Base-by-base conservation (phyloP, 2,797 vertebrate species). In the Siniperca undulata region DNA sequence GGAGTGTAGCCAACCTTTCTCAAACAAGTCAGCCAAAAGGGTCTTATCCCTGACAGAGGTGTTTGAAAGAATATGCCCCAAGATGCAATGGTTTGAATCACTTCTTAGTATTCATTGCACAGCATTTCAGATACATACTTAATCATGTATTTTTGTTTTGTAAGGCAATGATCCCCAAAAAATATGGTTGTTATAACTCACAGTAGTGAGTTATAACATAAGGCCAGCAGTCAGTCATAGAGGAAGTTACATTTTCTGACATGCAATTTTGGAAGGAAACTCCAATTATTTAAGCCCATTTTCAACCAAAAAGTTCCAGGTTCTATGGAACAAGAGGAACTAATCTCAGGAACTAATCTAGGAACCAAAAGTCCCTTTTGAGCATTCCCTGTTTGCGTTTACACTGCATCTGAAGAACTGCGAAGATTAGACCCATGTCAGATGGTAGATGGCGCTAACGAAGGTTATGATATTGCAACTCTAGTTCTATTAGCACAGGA, bases 51-150 rank as follows among this genome's bases (percentile, higher is more conserved):
- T 50, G 58, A 70, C 65, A 19, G 59, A 65, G 46, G 8, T 55
- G 59, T 74, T 62, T 56, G 30, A 68, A 64, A 79, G 83, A 60
- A 70, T 61, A 22, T 7, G 52, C 42, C 52, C 10, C 14, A 30
- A 7, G 27, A 70, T 24, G 1, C 27, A 34, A 7, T 1, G 16
- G 14, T 53, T 66, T 38, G 20, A 77, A 65, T 64, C 10, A 4
- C 34, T 34, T 24, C 12, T 68, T 9, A 11, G 14, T 66, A n/a
- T 65, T 74, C 1, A 46, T 12, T 36, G 12, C 20, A 14, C 70
- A 30, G 3, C 53, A 52, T 34, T 66, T 58, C 22, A 27, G 5
- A 69, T 24, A 46, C 22, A 30, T 22, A 46, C 40, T 11, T 19
- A 1, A 56, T 30, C 5, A 3, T 17, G 16, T 22, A 0, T 74